Base-by-base conservation (phyloP, 2,888 invertebrate genomes). In the Lymantria monacha region DNA sequence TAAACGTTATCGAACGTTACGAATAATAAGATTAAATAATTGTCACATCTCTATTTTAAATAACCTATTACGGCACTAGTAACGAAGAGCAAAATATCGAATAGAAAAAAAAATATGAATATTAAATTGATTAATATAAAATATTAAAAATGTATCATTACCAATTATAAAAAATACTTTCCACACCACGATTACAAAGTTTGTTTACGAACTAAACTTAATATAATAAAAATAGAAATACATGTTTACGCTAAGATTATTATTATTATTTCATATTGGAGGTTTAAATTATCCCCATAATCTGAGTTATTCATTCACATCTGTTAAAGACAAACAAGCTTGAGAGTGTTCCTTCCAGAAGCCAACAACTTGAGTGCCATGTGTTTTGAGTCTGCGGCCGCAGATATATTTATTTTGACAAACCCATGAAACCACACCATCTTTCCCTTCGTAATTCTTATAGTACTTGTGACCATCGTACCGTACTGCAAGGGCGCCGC, bases 361-460 rank as follows among this genome's bases (percentile, higher is more conserved):
- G 22, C 11, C 37, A 36, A 61, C 10, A 14, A 65, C 10, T 3
- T 38, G 13, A 9, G 36, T 8, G 7, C 51, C 54, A 8, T 31
- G 31, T 0, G 64, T 61, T 42, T 60, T 65, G 9, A 65, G 46
- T 14, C 66, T 62, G 15, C 55, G 57, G 30, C 61, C 63, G 22
- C 59, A 65, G 22, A 72, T 48, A 7, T 53, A 49, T 45, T 56
- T 59, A 37, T 68, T 68, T 41, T 45, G 54, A 42, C 70, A 69
- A 14, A 57, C 51, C 69, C 71, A 70, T 5, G 71, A 70, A 14
- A 69, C 57, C 12, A 55, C 30, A 0, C 51, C 57, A 7, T 51
- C 55, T 14, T 46, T 58, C 0, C 68, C 65, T 22, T 56, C 49
- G 33, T 73, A 74, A 49, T 73, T 76, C 53, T 68, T 74, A 51